A percentile compares a stretch with the other conserved stretches of the same genome.
These are phyloP conservation scores for Apeltes quadracus DNA, from an alignment of 2,113 vertebrate genomes.

Conservation along the genomic window DNA sequence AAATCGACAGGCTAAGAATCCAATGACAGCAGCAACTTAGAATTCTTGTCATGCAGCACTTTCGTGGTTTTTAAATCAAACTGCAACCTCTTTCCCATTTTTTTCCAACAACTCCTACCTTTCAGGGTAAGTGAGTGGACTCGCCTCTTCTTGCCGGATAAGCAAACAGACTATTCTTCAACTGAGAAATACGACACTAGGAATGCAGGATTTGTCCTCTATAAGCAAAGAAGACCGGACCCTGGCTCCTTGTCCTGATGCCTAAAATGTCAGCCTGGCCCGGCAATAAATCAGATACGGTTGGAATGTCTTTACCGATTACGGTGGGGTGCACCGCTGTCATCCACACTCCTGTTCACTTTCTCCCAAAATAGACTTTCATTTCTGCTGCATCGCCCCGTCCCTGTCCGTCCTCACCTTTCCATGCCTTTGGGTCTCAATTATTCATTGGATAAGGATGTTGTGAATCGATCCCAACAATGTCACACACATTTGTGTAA, in stretches of 20 bases:
- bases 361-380: slow-evolving; percentile 27
- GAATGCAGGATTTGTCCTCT: slow-evolving; percentile 70
- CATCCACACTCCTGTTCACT: slow-evolving; percentile 71
- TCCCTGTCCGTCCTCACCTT: slow-evolving; percentile 23
- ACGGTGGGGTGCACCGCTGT: slow-evolving; percentile 72
- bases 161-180: slow-evolving; percentile 71
- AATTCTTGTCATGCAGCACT: slow-evolving; percentile 64
- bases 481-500: slow-evolving; percentile 2
- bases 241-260: slow-evolving; percentile 52
- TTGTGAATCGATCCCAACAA: slow-evolving; percentile 7
- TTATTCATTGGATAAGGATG: neutral
- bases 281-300: slow-evolving; percentile 79
- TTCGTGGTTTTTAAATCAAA: slow-evolving; percentile 67
- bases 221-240: slow-evolving; percentile 25
- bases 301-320: slow-evolving; percentile 82
- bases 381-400: slow-evolving; percentile 25
- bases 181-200: slow-evolving; percentile 62
- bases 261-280: slow-evolving; percentile 77
- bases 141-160: slow-evolving; percentile 62
- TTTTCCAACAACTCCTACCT: slow-evolving; percentile 59
- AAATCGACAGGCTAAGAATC: slow-evolving; percentile 50
- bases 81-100: slow-evolving; percentile 52
- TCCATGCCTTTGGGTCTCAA: neutral
- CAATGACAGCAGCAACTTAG: slow-evolving; percentile 54
- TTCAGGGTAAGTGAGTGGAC: slow-evolving; percentile 55